Conservation (phyloP, 2,113 vertebrate species). For the Halcyon senegalensis region DNA sequence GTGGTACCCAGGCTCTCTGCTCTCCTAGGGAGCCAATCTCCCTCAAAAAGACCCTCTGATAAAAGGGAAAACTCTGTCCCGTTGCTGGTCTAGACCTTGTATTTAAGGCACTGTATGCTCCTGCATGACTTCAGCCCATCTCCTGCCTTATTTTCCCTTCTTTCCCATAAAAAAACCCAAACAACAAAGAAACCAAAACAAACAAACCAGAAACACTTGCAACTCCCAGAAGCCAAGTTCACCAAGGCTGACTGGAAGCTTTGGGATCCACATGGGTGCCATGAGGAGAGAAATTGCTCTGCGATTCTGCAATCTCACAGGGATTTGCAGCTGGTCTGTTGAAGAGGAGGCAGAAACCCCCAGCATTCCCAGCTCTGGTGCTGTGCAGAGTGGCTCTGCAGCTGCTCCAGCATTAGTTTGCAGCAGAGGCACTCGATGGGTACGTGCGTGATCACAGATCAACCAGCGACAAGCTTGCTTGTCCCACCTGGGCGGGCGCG, state of each 20-base stretch:
- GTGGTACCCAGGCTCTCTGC: background rate
- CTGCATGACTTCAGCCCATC: background rate
- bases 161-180: background rate
- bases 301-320: fast-evolving
- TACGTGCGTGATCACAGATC: background rate
- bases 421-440: background rate
- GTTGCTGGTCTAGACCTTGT: background rate
- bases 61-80: background rate
- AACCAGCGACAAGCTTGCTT: fast-evolving
- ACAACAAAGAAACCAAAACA: too few species aligned
- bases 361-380: fast-evolving
- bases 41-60: background rate
- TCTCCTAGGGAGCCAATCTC: background rate
- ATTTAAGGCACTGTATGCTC: background rate
- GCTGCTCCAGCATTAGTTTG: background rate
- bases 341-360: background rate
- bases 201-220: background rate
- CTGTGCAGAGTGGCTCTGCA: background rate
- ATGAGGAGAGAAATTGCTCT: fast-evolving
- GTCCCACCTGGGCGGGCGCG: background rate
- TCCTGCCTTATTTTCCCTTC: background rate
- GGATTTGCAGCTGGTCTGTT: background rate
- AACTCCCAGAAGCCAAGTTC: background rate
- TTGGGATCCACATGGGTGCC: background rate
- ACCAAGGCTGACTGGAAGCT: background rate